Evolutionary conservation across 1,140 invertebrate species (phyloP).

Genomic region (Eurosta solidaginis): DNA sequence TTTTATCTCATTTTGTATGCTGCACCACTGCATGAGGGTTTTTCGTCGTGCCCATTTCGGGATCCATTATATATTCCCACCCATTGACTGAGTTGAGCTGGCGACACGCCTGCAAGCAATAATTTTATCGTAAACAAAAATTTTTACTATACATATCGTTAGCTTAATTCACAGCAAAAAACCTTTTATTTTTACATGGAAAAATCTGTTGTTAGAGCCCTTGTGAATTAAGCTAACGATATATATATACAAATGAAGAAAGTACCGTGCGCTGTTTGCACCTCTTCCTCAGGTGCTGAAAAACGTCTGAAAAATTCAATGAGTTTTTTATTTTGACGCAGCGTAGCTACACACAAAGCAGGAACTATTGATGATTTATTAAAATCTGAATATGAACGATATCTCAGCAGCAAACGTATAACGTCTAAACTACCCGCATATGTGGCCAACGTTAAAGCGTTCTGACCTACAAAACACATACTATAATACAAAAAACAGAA

Average conservation of each 20-base stretch:
- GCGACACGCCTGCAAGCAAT: not conserved
- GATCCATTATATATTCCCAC: not conserved
- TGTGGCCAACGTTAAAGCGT: conserved; percentile 51
- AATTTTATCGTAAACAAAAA: not conserved
- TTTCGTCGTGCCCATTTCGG: not conserved
- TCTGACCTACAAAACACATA: conserved; percentile 43
- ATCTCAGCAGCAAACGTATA: conserved; percentile 44
- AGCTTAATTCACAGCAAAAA: too few relatives aligned
- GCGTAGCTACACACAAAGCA: conserved; percentile 47
- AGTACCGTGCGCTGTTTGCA: conserved; percentile 50
- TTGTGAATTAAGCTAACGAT: too few relatives aligned
- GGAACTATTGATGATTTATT: conserved; percentile 53
- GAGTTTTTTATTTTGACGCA: conserved; percentile 40
- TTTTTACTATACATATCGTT: not conserved
- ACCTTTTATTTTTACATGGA: too few relatives aligned
- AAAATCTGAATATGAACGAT: conserved; percentile 50
- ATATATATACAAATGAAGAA: too few relatives aligned
- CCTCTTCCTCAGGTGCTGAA: conserved; percentile 32
- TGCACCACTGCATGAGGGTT: not conserved
- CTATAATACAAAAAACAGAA: not conserved
- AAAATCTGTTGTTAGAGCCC: too few relatives aligned
- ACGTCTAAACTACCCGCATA: conserved; percentile 42
- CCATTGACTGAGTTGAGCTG: not conserved
- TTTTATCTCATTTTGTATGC: not conserved
- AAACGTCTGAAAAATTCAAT: conserved; percentile 40